Base-by-base conservation (phyloP, 2,113 vertebrate species). In the Tupaia tana region DNA sequence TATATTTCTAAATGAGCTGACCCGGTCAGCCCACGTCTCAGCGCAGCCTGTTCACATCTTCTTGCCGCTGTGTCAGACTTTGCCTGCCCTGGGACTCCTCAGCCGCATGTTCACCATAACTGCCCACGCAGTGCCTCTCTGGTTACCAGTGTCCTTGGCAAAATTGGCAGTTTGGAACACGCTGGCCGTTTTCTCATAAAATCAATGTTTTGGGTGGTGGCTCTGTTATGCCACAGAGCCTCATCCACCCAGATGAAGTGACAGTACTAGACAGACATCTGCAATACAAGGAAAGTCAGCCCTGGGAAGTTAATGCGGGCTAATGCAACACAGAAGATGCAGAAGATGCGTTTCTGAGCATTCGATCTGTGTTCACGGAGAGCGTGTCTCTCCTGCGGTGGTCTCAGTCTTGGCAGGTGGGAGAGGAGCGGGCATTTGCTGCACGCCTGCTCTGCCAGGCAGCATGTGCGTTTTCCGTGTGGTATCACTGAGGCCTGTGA, bases 181-280 rank as follows among this genome's bases (percentile, higher is more conserved):
- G 10, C 19, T n/a, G 66, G 56, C 15, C 71, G 77, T 81, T 96
- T 94, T 91, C 61, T 89, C 75, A 67, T 77, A 54, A 67, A 80
- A 89, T 67, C 2, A 22, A 25, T 78, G 71, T 71, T 91, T 8
- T 13, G 19, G 20, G 59, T 31, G 34, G 18, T 85, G 77, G 8
- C n/a, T 24, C 27, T 2, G 8, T 77, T 31, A 79, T 25, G 29
- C n/a, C 75, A n/a, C 9, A 58, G 84, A 87, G 25, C 52, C 71
- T 52, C 67, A 52, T 86, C 56, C 78, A 13, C 10, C 31, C 52
- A 31, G 52, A 54, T 81, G 52, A 9, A 61, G 12, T 85, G 67
- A 89, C 93, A 90, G 59, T 25, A 63, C 10, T 27, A 86, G 27
- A 59, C 56, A 86, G 27, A 59, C 56, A 61, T 12, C 4, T 56